Base-by-base conservation (phyloP, 2,888 invertebrate genomes). In the Hyposoter didymator region DNA sequence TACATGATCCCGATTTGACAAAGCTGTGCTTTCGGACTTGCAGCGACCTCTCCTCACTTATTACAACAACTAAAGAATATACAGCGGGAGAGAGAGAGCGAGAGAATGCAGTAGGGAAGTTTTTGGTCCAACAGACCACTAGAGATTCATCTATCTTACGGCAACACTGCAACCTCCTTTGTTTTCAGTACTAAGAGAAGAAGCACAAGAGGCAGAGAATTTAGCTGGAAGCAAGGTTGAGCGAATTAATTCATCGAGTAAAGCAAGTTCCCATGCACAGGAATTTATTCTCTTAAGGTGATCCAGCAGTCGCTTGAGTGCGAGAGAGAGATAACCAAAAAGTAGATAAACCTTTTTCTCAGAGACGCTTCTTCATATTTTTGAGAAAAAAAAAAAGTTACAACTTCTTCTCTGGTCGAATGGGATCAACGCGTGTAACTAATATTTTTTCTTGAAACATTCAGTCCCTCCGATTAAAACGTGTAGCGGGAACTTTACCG, bases 201-300 rank as follows among this genome's bases (percentile, higher is more conserved):
- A 22, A 49, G 47, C 47, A 49, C n/a, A 62, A 22, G n/a, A 43
- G 35, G 47, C 7, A n/a, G 10, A 55, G 10, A 55, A 19, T 43
- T 52, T 67, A 52, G 19, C 43, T 39, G 69, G 59, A 39, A 76
- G 84, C 19, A 17, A 75, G 75, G 79, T 39, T 75, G 70, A 80
- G 64, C 79, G 72, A 84, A 84, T 84, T 73, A 84, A 84, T 84
- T 84, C 62, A 84, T 84, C 84, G 80, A 72, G 79, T 80, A 80
- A 84, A 69, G 66, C 69, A 84, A 72, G 75, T 84, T 84, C 55
- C 70, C 45, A 79, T 64, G 70, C n/a, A 14, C 62, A 35, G 10
- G 52, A 74, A 70, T 32, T 80, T 72, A 84, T 84, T 75, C 28
- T 62, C 64, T 55, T n/a, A n/a, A n/a, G n/a, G n/a, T n/a, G n/a